Base-by-base conservation (phyloP, 2,113 vertebrate species). In the Cyprinodon brontotheroides region DNA sequence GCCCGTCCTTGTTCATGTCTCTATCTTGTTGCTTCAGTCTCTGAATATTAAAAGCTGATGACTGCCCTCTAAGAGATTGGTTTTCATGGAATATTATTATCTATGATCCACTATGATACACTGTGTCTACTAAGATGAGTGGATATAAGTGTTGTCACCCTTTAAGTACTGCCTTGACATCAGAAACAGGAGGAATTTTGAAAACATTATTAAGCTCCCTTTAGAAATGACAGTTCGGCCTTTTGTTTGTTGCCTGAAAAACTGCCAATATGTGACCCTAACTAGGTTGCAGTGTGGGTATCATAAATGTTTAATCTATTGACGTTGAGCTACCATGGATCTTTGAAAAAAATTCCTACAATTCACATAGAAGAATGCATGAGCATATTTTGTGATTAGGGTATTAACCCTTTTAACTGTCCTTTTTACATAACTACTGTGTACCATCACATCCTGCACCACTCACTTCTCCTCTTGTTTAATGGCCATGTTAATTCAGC, bases 391-490 rank as follows among this genome's bases (percentile, higher is more conserved):
- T 53, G 3, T 68, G 48, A 59, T 39, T 40, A 81, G 15, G 75
- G 64, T 77, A 48, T 75, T 65, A 77, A 77, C 20, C 68, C 48
- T 12, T 37, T 39, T 6, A 11, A 29, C 29, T 40, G 61, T 45
- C 74, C 17, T 61, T 22, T 61, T 15, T 3, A 71, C 14, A 10
- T 40, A 29, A 76, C 20, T 67, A 9, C 47, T 62, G 10, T 9
- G 50, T 57, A 57, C 7, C 74, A 50, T 48, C 22, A 40, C 14
- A 40, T n/a, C 66, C 10, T 64, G 62, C 10, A 53, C 39, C 22
- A 72, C 66, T 73, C 15, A 61, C 43, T 7, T 74, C 70, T 15
- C 53, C 47, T 78, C 64, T 78, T 64, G 61, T 45, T 37, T 5
- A 39, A n/a, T 37, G 43, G 65, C 50, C 45, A 70, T 66, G 59